Conservation (phyloP, 2,888 invertebrate genomes). For the Siphlonurus alternatus region DNA sequence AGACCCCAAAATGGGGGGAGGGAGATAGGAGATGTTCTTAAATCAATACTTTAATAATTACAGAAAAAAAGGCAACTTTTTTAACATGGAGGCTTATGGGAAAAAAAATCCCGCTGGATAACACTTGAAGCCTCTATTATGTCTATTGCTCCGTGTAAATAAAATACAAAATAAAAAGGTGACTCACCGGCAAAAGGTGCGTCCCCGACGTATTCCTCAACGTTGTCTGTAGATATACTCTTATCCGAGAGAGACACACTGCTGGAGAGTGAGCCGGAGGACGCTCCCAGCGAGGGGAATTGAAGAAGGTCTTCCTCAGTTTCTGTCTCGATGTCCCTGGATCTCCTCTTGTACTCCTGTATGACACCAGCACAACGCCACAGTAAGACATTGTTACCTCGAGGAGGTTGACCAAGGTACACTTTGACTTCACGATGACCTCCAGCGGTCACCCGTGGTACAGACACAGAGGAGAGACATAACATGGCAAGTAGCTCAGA, state of each 20-base stretch:
- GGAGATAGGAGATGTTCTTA: too few species aligned
- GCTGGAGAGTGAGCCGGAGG: conserved; percentile 56
- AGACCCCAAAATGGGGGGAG: too few species aligned
- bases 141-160: too few species aligned
- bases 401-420: neutral
- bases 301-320: conserved; percentile 40
- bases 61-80: too few species aligned
- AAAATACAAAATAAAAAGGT: too few species aligned
- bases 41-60: too few species aligned
- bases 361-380: conserved; percentile 11
- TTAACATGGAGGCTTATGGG: too few species aligned
- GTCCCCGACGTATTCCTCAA: conserved; percentile 72
- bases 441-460: too few species aligned
- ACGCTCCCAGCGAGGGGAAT: conserved; percentile 31
- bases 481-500: neutral
- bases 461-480: neutral
- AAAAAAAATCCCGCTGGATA: too few species aligned
- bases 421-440: too few species aligned
- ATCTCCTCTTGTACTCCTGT: conserved; percentile 70
- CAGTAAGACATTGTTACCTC: neutral
- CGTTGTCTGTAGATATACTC: conserved; percentile 59
- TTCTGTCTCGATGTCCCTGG: conserved; percentile 72
- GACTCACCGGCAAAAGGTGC: conserved; percentile 72
- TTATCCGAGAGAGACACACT: conserved; percentile 53
- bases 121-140: too few species aligned